A percentile compares a stretch with the other conserved stretches of the same genome.
These are phyloP conservation scores for Diphyllodes magnificus DNA, from an alignment of 2,113 vertebrate species.

Conservation along the genomic window DNA sequence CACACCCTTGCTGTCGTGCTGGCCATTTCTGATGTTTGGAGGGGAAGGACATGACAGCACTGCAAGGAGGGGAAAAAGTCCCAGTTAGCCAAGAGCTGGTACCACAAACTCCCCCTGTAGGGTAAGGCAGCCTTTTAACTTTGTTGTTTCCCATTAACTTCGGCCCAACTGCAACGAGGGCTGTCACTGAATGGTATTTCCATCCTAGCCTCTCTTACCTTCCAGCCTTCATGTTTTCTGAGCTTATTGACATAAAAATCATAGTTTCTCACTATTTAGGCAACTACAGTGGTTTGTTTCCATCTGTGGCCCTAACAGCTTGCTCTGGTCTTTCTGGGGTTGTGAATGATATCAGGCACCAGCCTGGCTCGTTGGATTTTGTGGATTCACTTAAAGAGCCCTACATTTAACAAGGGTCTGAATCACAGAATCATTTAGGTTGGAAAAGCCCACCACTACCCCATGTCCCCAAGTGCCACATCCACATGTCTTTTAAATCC, in stretches of 20 bases:
- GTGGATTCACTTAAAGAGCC: neutral
- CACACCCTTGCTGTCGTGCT: neutral
- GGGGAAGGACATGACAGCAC: constrained; percentile 21
- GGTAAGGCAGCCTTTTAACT: neutral
- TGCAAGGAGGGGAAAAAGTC: neutral
- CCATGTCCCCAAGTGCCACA: neutral
- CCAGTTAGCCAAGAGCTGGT: neutral
- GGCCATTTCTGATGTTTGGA: constrained; percentile 14
- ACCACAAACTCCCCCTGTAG: neutral
- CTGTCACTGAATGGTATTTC: neutral
- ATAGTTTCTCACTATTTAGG: neutral
- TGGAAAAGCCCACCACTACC: neutral
- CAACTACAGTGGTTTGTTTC: neutral
- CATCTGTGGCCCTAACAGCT: neutral
- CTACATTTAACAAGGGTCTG: neutral
- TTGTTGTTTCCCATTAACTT: neutral
- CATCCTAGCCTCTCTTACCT: neutral
- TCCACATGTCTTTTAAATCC: neutral
- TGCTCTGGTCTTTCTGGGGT: neutral
- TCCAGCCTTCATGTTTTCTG: neutral
- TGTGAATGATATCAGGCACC: neutral
- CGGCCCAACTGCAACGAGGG: neutral
- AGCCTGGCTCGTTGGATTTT: neutral
- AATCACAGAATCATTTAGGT: neutral
- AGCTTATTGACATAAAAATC: neutral